Conservation (phyloP, 2,797 vertebrate species). For the Tapirus indicus region DNA sequence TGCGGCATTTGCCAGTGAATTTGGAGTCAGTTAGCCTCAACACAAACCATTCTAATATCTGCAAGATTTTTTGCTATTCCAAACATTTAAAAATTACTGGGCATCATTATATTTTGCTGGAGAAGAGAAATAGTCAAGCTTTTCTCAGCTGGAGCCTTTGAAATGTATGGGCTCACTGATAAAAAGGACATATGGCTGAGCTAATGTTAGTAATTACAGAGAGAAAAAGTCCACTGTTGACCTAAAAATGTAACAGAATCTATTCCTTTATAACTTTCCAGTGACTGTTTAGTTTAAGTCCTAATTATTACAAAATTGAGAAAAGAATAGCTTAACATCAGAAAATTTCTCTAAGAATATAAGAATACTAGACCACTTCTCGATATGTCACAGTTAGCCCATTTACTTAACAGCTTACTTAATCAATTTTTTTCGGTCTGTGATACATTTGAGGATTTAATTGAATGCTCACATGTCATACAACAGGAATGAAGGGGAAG, state of each 20-base stretch:
- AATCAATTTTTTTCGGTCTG: background rate
- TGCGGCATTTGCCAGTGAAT: background rate
- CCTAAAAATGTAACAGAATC: conserved; percentile 63
- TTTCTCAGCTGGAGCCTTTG: conserved; percentile 64
- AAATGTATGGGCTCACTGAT: conserved; percentile 34
- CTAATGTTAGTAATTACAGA: conserved; percentile 72
- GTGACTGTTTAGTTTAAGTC: conserved; percentile 47
- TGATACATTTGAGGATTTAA: conserved; percentile 15
- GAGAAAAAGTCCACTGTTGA: conserved; percentile 63
- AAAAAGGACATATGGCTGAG: conserved; percentile 65
- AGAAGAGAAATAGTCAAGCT: conserved; percentile 47
- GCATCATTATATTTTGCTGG: conserved; percentile 47
- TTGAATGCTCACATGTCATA: background rate
- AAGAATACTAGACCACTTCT: background rate
- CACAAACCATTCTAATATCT: conserved; percentile 34
- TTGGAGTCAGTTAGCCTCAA: background rate
- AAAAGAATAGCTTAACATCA: conserved; percentile 24
- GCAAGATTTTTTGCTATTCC: background rate
- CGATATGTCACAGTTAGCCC: background rate
- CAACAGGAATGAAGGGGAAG: background rate
- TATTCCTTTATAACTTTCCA: conserved; percentile 64
- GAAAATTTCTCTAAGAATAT: conserved; percentile 28
- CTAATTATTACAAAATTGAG: conserved; percentile 58
- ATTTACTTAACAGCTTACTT: background rate
- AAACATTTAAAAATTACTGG: conserved; percentile 66